phyloP scores from a whole-genome alignment of 2,888 invertebrate genomes.

The Mythimna impura region DNA sequence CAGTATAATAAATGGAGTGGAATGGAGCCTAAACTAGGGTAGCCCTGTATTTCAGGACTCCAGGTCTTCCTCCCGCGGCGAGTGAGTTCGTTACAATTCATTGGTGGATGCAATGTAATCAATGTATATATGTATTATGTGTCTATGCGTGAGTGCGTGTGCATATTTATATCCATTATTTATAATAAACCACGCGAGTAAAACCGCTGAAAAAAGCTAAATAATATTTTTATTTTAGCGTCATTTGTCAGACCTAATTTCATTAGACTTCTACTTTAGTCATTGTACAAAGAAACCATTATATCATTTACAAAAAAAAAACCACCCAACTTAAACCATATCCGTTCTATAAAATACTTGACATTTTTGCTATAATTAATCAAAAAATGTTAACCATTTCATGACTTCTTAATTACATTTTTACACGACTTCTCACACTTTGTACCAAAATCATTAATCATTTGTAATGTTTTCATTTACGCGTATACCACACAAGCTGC shows the following conservation, averaged over 20 bases:
- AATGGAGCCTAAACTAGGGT: too few relatives aligned
- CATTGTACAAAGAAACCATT: background rate
- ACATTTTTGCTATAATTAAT: slow-evolving; percentile 18
- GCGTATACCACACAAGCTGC: slow-evolving; percentile 1
- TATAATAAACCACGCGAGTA: too few relatives aligned
- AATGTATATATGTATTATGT: too few relatives aligned
- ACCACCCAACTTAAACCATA: background rate
- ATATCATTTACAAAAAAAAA: background rate
- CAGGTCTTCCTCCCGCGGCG: too few relatives aligned
- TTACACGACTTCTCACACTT: slow-evolving; percentile 19
- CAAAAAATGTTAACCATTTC: background rate
- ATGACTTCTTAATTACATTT: slow-evolving; percentile 22
- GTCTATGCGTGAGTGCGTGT: too few relatives aligned
- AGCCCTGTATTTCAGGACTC: too few relatives aligned
- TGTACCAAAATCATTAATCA: slow-evolving; percentile 29
- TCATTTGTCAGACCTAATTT: background rate
- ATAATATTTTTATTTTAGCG: too few relatives aligned
- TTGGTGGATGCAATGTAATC: too few relatives aligned
- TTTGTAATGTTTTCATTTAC: slow-evolving; percentile 1
- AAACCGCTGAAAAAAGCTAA: too few relatives aligned
- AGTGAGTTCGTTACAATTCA: too few relatives aligned
- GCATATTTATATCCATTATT: too few relatives aligned
- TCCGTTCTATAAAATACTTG: background rate
- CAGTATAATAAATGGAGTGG: too few relatives aligned
- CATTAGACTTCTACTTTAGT: background rate